Percentiles rank a stretch among this genome's conserved stretches.
phyloP scores from a whole-genome alignment of 53 echinoderm and acorn worm species.

The Luidia sarsii region DNA sequence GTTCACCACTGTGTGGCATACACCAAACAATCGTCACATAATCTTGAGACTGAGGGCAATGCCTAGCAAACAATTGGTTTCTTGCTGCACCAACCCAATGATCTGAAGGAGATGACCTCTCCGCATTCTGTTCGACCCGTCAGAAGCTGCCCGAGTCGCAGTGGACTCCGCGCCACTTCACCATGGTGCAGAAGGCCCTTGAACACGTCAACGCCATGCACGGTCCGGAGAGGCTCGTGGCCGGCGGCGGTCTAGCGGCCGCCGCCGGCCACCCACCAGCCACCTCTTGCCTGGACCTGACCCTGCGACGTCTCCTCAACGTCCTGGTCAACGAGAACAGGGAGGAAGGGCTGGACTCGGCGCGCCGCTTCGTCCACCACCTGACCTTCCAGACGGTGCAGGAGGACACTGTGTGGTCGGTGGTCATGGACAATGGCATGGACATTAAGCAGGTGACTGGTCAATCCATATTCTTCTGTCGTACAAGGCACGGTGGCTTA shows the following conservation, averaged over 20 bases:
- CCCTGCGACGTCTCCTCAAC: conserved; percentile 66
- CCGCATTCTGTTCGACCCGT: no score
- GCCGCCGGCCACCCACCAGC: not conserved
- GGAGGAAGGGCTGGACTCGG: conserved; percentile 51
- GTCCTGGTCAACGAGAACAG: conserved; percentile 85
- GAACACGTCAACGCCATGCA: conserved; percentile 76
- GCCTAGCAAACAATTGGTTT: no score
- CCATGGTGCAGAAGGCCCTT: conserved; percentile 62
- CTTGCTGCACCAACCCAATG: no score
- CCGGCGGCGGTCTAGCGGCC: not conserved
- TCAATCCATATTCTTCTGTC: not conserved
- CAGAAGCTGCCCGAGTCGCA: conserved; percentile 73
- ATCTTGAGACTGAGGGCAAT: no score
- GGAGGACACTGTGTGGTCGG: conserved; percentile 83
- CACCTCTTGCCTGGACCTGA: conserved; percentile 67
- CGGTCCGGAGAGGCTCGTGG: conserved; percentile 37
- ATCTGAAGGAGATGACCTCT: no score
- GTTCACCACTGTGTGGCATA: no score
- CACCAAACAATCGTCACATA: no score
- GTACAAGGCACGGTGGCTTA: no score
- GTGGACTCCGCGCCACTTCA: conserved; percentile 57
- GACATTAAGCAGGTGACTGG: conserved; percentile 79
- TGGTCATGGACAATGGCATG: conserved; percentile 67
- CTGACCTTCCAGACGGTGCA: conserved; percentile 84
- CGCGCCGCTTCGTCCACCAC: conserved; percentile 54